Evolutionary conservation across 2,888 invertebrate genomes (phyloP), one percentile per base, ranked within the genome.

Genomic region (Noctuana brunneofusca): DNA sequence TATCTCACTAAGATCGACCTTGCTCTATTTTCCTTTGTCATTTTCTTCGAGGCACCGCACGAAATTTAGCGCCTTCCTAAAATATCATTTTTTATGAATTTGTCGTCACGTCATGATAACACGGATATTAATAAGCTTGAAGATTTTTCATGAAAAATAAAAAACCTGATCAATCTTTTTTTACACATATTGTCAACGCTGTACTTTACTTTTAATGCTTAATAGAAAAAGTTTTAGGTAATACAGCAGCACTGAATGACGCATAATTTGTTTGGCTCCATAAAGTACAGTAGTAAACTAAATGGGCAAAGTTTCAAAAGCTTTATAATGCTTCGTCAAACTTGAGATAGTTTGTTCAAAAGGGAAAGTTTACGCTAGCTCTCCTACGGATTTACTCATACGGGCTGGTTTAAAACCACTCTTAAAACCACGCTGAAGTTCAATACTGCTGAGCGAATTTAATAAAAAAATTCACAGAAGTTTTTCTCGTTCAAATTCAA

Each of bases 1-100:
- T 66, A 60, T 69, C 69, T 64, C 64, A 50, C 58, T 64, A 62
- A 65, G 60, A 60, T 50, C 56, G 66, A 24, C 69, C 67, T 68
- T 63, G 69, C 63, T 69, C 66, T 68, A 68, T 67, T 65, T 68
- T 58, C 65, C 48, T 41, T 60, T 64, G 63, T 67, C 67, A 64
- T 68, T 66, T 64, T 68, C 66, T 66, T 60, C 43, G 55, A 14
- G 6, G 46, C 24, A 16, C 32, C 56, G 57, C 38, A 20, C 38
- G 38, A 53, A 60, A 46, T 60, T 54, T 60, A 32, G 11, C 22
- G 32, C 48, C 48, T 24, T 49, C 27, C 35, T 24, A 49, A 55
- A 14, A 12, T n/a, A n/a, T 54, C 35, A 35, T 55, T 55, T 55
- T 54, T 49, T 43, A 18, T 38, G 53, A 53, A 52, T 59, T 11